phyloP scores from a whole-genome alignment of 2,113 vertebrate species.

The Pomatorhinus ruficollis region DNA sequence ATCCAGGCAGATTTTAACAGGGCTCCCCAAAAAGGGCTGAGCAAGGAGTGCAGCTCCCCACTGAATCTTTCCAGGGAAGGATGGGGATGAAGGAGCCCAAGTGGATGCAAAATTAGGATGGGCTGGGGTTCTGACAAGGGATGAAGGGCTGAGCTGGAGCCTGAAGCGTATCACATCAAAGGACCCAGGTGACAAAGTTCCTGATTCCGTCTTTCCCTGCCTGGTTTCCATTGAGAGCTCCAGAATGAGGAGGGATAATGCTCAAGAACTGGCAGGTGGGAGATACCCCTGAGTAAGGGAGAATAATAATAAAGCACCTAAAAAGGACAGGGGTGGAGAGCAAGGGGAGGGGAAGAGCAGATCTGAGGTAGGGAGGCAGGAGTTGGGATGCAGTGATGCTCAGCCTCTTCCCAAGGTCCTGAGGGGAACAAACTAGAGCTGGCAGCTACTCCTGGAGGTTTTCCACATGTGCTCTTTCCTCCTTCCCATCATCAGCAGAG shows the following conservation, averaged over 20 bases:
- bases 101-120: background rate
- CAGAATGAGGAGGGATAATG: background rate
- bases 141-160: background rate
- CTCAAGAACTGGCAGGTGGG: background rate
- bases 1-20: background rate
- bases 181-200: background rate
- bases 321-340: background rate
- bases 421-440: background rate
- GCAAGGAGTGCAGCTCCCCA: background rate
- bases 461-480: background rate
- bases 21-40: background rate
- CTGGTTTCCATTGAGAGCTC: background rate
- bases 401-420: background rate
- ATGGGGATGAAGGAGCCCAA: background rate
- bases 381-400: background rate
- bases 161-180: background rate
- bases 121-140: background rate
- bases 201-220: background rate
- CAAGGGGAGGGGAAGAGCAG: background rate
- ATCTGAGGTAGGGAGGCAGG: background rate
- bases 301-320: background rate
- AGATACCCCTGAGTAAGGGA: background rate
- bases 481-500: background rate
- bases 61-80: background rate
- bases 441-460: conserved; percentile 18